Percentiles rank a stretch among this genome's conserved stretches.
These are phyloP conservation scores for Morbakka virulenta DNA, from an alignment of 30 jellyfish, hydroid and myxozoan genomes.

Conservation along the genomic window DNA sequence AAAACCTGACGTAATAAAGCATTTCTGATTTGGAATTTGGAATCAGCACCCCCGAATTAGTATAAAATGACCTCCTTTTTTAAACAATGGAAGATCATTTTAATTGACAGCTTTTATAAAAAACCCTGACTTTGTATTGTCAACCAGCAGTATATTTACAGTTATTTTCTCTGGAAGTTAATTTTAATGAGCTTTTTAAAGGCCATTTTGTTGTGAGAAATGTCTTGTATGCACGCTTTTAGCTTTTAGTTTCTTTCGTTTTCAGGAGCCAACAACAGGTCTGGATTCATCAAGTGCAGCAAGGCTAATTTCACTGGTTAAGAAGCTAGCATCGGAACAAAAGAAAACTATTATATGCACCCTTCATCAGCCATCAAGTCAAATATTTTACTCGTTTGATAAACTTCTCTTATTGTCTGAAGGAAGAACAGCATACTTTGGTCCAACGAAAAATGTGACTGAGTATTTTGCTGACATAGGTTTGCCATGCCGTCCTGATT, in stretches of 20 bases:
- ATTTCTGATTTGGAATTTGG: too few species aligned
- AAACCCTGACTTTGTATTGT: too few species aligned
- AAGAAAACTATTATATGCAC: neutral
- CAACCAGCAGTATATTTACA: too few species aligned
- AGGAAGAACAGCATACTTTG: neutral
- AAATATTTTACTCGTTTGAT: neutral
- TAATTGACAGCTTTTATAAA: too few species aligned
- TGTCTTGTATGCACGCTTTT: too few species aligned
- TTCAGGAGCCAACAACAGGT: neutral
- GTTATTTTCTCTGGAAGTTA: too few species aligned
- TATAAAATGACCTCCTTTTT: too few species aligned
- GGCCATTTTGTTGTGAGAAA: too few species aligned
- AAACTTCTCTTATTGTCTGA: neutral
- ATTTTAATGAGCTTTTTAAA: too few species aligned
- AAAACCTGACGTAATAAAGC: too few species aligned
- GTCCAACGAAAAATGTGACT: neutral
- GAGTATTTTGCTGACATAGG: constrained; percentile 44
- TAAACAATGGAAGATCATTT: too few species aligned
- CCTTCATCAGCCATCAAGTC: neutral
- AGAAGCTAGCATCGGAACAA: neutral
- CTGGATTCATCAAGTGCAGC: neutral
- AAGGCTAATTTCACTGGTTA: neutral
- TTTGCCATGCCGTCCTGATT: constrained; percentile 55
- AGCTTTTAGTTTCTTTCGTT: neutral
- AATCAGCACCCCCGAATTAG: too few species aligned